Base-by-base conservation (phyloP, 2,797 vertebrate species). In the Tauraco hartlaubi region DNA sequence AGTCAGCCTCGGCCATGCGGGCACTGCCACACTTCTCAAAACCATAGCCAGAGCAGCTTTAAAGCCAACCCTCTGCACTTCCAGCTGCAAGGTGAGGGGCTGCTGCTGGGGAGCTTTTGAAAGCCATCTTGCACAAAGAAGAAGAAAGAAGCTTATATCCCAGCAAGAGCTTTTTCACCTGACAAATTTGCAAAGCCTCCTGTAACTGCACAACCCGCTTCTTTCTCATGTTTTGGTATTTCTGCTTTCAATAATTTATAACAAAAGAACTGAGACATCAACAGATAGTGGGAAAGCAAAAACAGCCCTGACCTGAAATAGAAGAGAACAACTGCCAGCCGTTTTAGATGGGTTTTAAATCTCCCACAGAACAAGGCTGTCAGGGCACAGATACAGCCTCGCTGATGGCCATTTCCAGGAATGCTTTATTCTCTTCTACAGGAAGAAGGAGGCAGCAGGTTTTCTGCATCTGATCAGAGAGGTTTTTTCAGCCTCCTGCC, bases 211-310 rank as follows among this genome's bases (percentile, higher is more conserved):
- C 29, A 87, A 58, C 64, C 92, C 19, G 71, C 67, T 89, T 29
- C 62, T 51, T 86, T 71, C 85, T 73, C 44, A 21, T 0, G 20
- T 56, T 84, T 69, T 28, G 25, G 11, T 41, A 41, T 76, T 91
- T 71, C 71, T 92, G 71, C 74, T 85, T 86, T 92, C 80, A 89
- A 13, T 95, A 74, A 92, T 85, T 93, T 31, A 39, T 55, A 85
- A 82, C 19, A 51, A 56, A 71, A 58, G 59, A 88, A 76, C 18
- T 0, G 21, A 90, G 76, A 54, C 82, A 79, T 37, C 67, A 68
- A 71, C 58, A 48, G 49, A 59, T 6, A 33, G 35, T 18, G 17
- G 69, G 33, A 51, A 62, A 69, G 71, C 10, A 11, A 26, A 75
- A 63, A 3, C 63, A 84, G 64, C 69, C 43, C 67, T 44, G 73